Percentiles rank a stretch among this genome's conserved stretches.
Evolutionary conservation across 2,113 vertebrate genomes (phyloP).

Genomic region (Sapayoa aenigma): DNA sequence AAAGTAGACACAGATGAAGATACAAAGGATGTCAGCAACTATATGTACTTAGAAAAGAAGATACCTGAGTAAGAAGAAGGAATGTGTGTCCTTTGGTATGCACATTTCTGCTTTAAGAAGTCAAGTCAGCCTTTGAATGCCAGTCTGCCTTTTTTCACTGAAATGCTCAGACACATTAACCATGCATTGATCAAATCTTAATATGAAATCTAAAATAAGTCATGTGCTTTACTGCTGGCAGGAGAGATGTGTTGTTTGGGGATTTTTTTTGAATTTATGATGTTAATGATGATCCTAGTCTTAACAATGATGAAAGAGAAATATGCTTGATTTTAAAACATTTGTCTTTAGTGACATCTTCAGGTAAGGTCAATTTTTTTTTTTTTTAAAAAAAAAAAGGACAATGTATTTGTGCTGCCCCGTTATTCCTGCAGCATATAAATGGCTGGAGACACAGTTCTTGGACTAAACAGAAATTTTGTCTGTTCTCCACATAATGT

Average conservation of each 20-base stretch:
- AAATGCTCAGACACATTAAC: neutral
- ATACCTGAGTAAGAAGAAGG: neutral
- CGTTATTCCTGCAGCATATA: neutral
- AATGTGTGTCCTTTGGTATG: neutral
- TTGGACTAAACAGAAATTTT: neutral
- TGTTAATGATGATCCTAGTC: neutral
- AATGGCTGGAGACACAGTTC: neutral
- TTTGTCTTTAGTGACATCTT: neutral
- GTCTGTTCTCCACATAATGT: neutral
- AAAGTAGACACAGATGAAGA: neutral
- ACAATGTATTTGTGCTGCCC: neutral
- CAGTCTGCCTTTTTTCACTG: neutral
- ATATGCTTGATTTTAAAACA: slow-evolving; percentile 6
- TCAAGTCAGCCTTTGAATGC: neutral
- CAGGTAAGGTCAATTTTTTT: neutral
- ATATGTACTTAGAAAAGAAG: neutral
- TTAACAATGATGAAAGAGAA: slow-evolving; percentile 4
- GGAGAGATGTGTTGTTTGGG: neutral
- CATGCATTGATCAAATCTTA: neutral
- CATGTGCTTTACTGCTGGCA: neutral
- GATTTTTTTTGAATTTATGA: neutral
- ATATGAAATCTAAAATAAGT: slow-evolving; percentile 17
- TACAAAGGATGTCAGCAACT: neutral
- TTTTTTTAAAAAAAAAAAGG: neutral
- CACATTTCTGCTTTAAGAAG: neutral